Percentiles rank a stretch among this genome's conserved stretches.
phyloP scores from a whole-genome alignment of 92 coral and sea anemone species.

The Epizoanthus scotinus region DNA sequence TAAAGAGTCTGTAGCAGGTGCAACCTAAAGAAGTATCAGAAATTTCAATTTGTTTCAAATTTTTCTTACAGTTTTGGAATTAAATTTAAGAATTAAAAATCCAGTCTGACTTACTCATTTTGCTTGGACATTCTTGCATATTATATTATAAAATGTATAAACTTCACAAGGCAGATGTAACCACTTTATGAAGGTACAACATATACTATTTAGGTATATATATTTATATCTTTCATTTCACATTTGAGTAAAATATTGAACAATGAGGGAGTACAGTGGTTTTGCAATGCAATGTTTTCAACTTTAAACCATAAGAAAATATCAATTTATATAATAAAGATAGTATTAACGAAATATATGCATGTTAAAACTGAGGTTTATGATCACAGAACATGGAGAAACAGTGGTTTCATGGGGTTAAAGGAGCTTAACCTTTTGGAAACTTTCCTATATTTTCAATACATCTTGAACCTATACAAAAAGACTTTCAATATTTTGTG shows the following conservation, averaged over 20 bases:
- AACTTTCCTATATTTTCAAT: slow-evolving; percentile 29
- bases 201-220: no score
- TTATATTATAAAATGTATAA: no score
- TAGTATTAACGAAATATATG: background rate
- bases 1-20: no score
- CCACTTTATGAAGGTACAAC: no score
- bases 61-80: no score
- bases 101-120: no score
- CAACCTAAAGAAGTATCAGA: no score
- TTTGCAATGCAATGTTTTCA: background rate
- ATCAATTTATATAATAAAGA: background rate
- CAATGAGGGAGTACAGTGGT: background rate
- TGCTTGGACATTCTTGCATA: background rate
- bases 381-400: background rate
- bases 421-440: background rate
- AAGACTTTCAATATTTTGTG: slow-evolving; percentile 59
- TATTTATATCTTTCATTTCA: background rate
- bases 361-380: slow-evolving; percentile 18
- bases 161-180: no score
- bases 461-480: slow-evolving; percentile 41
- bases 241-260: background rate
- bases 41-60: no score
- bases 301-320: slow-evolving; percentile 2
- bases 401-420: slow-evolving; percentile 11
- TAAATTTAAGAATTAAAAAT: no score